phyloP scores from a whole-genome alignment of 2,888 invertebrate species.

The Pammene fasciana region DNA sequence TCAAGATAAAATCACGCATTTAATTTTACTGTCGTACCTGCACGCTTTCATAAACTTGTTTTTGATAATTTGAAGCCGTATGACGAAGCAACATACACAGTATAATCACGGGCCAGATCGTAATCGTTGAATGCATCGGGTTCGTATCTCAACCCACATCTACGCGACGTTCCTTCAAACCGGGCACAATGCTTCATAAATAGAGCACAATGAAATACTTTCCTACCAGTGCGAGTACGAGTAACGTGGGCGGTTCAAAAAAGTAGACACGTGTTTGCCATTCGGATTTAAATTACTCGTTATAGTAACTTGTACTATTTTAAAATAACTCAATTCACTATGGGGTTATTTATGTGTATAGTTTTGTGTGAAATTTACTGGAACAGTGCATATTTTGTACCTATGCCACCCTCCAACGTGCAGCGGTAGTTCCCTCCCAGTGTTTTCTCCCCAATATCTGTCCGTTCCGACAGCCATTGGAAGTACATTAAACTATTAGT shows the following conservation, averaged over 20 bases:
- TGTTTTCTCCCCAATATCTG: conserved; percentile 44
- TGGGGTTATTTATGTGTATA: background rate
- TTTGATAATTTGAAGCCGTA: conserved; percentile 32
- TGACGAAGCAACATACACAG: conserved; percentile 36
- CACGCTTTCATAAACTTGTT: conserved; percentile 30
- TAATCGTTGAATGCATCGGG: conserved; percentile 45
- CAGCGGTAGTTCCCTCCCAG: conserved; percentile 52
- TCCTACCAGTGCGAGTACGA: conserved; percentile 34
- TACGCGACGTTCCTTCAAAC: conserved; percentile 51
- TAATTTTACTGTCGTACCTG: conserved; percentile 17
- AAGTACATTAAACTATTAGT: conserved; percentile 77
- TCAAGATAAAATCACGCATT: conserved; percentile 20
- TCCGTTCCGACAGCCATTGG: conserved; percentile 61
- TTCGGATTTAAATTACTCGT: conserved; percentile 28
- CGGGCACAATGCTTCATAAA: conserved; percentile 58
- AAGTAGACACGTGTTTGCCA: conserved; percentile 31
- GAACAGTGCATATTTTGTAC: conserved; percentile 41
- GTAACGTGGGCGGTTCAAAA: conserved; percentile 40
- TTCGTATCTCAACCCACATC: conserved; percentile 54
- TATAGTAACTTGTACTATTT: conserved; percentile 8
- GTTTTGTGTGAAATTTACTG: conserved; percentile 40
- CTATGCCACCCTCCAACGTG: conserved; percentile 35
- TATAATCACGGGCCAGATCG: conserved; percentile 51
- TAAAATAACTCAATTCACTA: conserved; percentile 6
- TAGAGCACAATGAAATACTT: conserved; percentile 57